A percentile compares a stretch with the other conserved stretches of the same genome.
phyloP scores from a whole-genome alignment of 2,113 vertebrate species.

The Thalassarche chlororhynchos region DNA sequence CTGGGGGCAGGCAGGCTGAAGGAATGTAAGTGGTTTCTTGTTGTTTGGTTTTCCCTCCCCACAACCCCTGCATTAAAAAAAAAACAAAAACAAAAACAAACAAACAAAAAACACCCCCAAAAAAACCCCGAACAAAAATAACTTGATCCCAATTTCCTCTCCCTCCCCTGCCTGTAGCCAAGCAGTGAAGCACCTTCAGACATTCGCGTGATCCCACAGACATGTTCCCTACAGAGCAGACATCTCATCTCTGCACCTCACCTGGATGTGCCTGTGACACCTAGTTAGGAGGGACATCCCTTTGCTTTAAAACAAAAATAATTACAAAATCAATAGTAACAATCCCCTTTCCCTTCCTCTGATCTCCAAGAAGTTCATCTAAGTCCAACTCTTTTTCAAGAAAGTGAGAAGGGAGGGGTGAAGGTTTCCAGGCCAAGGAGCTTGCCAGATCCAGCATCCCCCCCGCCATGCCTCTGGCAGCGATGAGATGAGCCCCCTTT shows the following conservation, averaged over 20 bases:
- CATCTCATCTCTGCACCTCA: not conserved
- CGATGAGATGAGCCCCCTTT: not conserved
- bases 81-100: too few species aligned
- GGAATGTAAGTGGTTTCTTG: constrained; percentile 45
- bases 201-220: constrained; percentile 1
- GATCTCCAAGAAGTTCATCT: not conserved
- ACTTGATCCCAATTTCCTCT: constrained; percentile 48
- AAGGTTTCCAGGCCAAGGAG: not conserved
- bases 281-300: not conserved
- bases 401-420: not conserved
- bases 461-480: not conserved
- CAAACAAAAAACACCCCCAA: not conserved
- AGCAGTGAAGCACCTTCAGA: not conserved
- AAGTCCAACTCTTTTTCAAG: not conserved
- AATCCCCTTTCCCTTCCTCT: not conserved
- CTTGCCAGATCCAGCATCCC: not conserved
- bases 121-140: not conserved
- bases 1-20: not conserved
- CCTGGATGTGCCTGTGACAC: not conserved
- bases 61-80: not conserved
- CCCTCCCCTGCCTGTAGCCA: not conserved
- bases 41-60: not conserved
- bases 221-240: constrained; percentile 10
- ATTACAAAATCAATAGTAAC: not conserved
- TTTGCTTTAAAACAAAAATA: constrained; percentile 33